phyloP scores from a whole-genome alignment of 1,140 invertebrate genomes.

The Metaphire vulgaris region DNA sequence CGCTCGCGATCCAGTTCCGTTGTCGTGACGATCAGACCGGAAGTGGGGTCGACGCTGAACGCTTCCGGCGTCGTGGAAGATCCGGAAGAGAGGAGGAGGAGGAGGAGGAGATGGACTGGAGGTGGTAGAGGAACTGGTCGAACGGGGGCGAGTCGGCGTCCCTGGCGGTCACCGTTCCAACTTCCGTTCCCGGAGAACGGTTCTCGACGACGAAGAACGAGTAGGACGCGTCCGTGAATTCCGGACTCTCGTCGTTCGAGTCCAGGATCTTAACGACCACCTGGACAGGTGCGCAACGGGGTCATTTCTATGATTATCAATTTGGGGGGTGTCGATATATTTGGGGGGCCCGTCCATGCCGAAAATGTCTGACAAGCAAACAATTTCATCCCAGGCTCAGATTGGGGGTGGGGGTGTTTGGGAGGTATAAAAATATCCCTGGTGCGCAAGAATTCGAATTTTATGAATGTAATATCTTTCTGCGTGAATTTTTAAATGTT shows the following conservation, averaged over 20 bases:
- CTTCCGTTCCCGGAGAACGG: constrained; percentile 13
- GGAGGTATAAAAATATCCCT: too few species aligned
- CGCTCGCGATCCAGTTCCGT: constrained; percentile 72
- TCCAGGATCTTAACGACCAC: constrained; percentile 13
- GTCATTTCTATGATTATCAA: too few species aligned
- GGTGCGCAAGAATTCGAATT: too few species aligned
- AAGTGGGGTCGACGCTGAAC: constrained; percentile 75
- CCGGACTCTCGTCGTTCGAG: constrained; percentile 26
- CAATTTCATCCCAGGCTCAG: too few species aligned
- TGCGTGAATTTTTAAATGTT: too few species aligned
- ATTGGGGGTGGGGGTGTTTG: too few species aligned
- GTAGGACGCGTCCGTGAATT: constrained; percentile 5
- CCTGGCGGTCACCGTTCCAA: constrained; percentile 19
- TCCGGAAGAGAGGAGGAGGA: not conserved
- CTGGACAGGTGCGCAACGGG: not conserved
- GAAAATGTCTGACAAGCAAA: too few species aligned
- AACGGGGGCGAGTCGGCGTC: constrained; percentile 17
- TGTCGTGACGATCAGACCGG: constrained; percentile 79
- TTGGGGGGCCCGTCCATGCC: too few species aligned
- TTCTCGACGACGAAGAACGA: constrained; percentile 16
- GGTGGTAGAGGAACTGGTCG: constrained; percentile 20
- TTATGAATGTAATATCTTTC: too few species aligned
- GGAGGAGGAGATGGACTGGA: not conserved
- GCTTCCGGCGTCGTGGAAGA: constrained; percentile 59
- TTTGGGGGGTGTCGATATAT: too few species aligned